These are phyloP conservation scores for Drosophila engyochracea DNA, from an alignment of 2,888 invertebrate species.

Conservation along the genomic window DNA sequence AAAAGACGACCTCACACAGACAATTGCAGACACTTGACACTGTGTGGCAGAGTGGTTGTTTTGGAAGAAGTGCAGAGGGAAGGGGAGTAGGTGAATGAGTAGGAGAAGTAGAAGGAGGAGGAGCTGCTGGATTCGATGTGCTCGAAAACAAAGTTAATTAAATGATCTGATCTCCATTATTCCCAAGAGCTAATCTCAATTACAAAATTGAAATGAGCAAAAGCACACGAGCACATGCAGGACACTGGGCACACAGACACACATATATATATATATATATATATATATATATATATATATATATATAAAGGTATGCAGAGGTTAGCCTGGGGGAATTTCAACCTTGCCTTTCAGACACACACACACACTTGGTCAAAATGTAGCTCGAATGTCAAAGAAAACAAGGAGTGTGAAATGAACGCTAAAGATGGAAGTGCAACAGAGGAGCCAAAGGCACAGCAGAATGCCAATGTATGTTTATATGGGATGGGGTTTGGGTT, in stretches of 20 bases:
- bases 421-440: conserved; percentile 66
- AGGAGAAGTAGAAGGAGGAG: conserved; percentile 3
- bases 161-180: conserved; percentile 84
- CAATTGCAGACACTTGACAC: conserved; percentile 59
- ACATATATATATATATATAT: not conserved
- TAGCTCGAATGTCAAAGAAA: conserved; percentile 79
- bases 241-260: conserved; percentile 18
- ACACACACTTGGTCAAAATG: conserved; percentile 67
- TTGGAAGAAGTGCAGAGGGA: not conserved
- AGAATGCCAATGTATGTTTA: conserved; percentile 1
- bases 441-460: conserved; percentile 20
- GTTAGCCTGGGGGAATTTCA: conserved; percentile 23
- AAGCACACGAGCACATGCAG: conserved; percentile 37
- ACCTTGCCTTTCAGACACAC: conserved; percentile 9
- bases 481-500: conserved; percentile 6
- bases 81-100: not conserved
- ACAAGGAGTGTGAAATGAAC: conserved; percentile 74
- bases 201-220: conserved; percentile 83
- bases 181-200: conserved; percentile 83
- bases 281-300: not conserved
- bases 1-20: conserved; percentile 41
- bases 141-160: conserved; percentile 83
- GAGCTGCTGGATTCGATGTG: conserved; percentile 58
- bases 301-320: not conserved
- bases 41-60: conserved; percentile 31